phyloP scores from a whole-genome alignment of 2,113 vertebrate species.

The Rhadina sibilatrix region DNA sequence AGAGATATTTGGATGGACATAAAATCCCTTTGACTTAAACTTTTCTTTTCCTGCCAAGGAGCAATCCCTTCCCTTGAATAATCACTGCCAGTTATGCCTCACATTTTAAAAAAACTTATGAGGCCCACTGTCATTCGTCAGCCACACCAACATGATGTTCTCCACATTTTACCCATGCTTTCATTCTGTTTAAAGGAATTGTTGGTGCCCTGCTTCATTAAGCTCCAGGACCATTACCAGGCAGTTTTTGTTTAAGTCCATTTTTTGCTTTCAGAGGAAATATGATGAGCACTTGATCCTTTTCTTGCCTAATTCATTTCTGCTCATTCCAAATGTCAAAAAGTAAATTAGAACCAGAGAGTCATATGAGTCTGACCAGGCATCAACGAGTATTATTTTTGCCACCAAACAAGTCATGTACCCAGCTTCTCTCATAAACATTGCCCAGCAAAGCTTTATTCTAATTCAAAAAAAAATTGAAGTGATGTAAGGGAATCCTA shows the following conservation, averaged over 20 bases:
- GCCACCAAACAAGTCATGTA: slow-evolving; percentile 54
- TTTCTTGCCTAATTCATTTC: slow-evolving; percentile 3
- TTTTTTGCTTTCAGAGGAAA: background rate
- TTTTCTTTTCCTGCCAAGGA: background rate
- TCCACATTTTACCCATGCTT: background rate
- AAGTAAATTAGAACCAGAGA: slow-evolving; percentile 51
- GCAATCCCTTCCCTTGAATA: background rate
- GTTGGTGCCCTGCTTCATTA: background rate
- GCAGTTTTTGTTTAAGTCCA: background rate
- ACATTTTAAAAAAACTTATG: background rate
- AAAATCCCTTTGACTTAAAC: background rate
- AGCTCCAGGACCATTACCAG: background rate
- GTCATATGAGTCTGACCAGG: slow-evolving; percentile 9
- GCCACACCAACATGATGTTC: background rate
- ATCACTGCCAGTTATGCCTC: background rate
- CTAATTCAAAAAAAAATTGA: slow-evolving; percentile 60
- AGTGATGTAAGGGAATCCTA: slow-evolving; percentile 25
- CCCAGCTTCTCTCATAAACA: slow-evolving; percentile 44
- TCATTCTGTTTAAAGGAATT: background rate
- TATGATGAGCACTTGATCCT: background rate
- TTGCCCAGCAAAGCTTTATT: slow-evolving; percentile 47
- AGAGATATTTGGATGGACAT: background rate
- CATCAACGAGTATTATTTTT: slow-evolving; percentile 47
- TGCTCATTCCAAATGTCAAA: slow-evolving; percentile 35
- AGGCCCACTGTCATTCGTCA: background rate